These are phyloP conservation scores for Rutpela maculata DNA, from an alignment of 2,888 invertebrate species.

Conservation along the genomic window DNA sequence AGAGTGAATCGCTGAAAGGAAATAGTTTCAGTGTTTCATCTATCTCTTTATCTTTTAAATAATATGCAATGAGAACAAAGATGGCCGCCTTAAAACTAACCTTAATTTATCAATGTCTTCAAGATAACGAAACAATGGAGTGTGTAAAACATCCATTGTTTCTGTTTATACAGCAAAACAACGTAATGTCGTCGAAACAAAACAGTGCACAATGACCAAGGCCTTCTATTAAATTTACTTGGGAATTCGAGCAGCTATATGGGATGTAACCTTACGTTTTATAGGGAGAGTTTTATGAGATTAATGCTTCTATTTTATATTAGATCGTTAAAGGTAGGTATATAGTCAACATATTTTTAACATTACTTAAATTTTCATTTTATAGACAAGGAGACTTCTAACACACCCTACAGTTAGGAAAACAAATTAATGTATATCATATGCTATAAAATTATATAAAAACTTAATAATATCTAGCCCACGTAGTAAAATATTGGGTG, in stretches of 20 bases:
- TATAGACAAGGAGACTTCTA: slow-evolving; percentile 5
- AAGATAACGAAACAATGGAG: slow-evolving; percentile 75
- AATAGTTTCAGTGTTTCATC: slow-evolving; percentile 56
- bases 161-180: slow-evolving; percentile 73
- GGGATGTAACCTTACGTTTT: slow-evolving; percentile 64
- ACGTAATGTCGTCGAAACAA: slow-evolving; percentile 71
- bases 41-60: slow-evolving; percentile 66
- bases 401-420: slow-evolving; percentile 4
- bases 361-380: slow-evolving; percentile 35
- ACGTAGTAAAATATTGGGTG: no score
- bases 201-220: slow-evolving; percentile 72
- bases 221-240: slow-evolving; percentile 70
- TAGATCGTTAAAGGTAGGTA: slow-evolving; percentile 52
- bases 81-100: slow-evolving; percentile 74
- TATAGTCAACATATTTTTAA: slow-evolving; percentile 43
- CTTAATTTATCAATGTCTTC: slow-evolving; percentile 75
- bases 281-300: slow-evolving; percentile 64
- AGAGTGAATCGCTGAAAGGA: slow-evolving; percentile 56
- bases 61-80: slow-evolving; percentile 69
- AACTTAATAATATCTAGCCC: no score
- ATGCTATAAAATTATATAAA: no score
- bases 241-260: slow-evolving; percentile 64
- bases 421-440: neutral
- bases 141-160: slow-evolving; percentile 75
- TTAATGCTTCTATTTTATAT: slow-evolving; percentile 58